Evolutionary conservation across 2,888 invertebrate genomes (phyloP).

Genomic region (Drosophila helvetica): DNA sequence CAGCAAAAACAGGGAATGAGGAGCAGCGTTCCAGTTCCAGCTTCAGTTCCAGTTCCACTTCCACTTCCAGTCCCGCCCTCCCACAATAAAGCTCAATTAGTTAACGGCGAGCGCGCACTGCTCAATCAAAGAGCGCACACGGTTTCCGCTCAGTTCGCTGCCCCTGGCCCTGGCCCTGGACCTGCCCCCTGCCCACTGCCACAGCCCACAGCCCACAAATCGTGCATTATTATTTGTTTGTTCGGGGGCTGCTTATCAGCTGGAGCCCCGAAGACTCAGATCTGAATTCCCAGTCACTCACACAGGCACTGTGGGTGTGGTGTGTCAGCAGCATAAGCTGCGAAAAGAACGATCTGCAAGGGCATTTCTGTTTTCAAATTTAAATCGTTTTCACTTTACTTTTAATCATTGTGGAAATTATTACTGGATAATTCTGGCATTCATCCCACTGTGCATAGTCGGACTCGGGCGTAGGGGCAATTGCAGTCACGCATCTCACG

Average conservation of each 20-base stretch:
- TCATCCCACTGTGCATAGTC: conserved; percentile 53
- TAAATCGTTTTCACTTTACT: too few relatives aligned
- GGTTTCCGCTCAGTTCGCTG: conserved; percentile 11
- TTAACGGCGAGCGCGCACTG: conserved; percentile 64
- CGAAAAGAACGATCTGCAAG: too few relatives aligned
- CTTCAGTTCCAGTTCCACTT: too few relatives aligned
- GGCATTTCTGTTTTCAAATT: too few relatives aligned
- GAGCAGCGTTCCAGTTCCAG: conserved; percentile 5
- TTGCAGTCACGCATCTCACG: conserved; percentile 84
- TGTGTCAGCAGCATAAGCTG: neutral
- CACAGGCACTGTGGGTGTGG: conserved; percentile 14
- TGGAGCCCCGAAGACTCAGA: conserved; percentile 46
- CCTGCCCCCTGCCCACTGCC: conserved; percentile 10
- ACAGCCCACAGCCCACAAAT: conserved; percentile 59
- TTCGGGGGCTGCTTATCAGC: conserved; percentile 76
- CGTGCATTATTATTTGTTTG: conserved; percentile 78
- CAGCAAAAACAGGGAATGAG: conserved; percentile 8
- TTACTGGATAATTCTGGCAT: neutral
- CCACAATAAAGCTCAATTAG: conserved; percentile 74
- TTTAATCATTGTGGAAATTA: neutral
- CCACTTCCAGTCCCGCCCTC: conserved; percentile 44
- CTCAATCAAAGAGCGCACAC: conserved; percentile 65
- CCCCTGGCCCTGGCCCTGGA: neutral
- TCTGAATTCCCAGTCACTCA: conserved; percentile 46
- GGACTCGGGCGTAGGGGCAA: conserved; percentile 72